Conservation (phyloP, 2,888 invertebrate species). For the Buathra laborator region DNA sequence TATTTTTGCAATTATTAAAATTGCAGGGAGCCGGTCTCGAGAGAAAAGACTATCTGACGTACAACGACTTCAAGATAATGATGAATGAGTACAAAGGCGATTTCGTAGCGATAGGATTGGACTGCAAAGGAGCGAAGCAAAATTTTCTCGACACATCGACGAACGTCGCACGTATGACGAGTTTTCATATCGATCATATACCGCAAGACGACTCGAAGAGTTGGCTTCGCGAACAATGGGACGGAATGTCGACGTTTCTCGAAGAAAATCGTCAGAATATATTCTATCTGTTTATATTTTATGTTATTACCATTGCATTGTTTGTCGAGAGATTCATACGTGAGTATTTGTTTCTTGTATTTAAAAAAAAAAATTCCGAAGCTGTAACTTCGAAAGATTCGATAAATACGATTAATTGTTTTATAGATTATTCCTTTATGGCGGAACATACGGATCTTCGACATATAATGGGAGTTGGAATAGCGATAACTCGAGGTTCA, state of each 20-base stretch:
- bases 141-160: constrained; percentile 98
- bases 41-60: constrained; percentile 95
- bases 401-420: not conserved
- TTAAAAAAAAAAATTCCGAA: not conserved
- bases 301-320: constrained; percentile 96
- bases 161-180: constrained; percentile 97
- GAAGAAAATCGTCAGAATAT: constrained; percentile 99
- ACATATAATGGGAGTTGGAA: constrained; percentile 99
- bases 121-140: constrained; percentile 97
- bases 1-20: not conserved
- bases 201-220: constrained; percentile 87
- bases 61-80: constrained; percentile 97
- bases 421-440: constrained; percentile 96
- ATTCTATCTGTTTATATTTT: constrained; percentile 97
- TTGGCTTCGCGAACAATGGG: constrained; percentile 93
- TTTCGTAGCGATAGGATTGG: constrained; percentile 96
- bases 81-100: constrained; percentile 99
- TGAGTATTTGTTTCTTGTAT: constrained; percentile 85
- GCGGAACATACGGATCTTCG: constrained; percentile 97
- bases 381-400: not conserved
- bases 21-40: constrained; percentile 94
- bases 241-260: constrained; percentile 94
- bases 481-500: constrained; percentile 97
- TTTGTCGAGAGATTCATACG: constrained; percentile 98
- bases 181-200: constrained; percentile 92